phyloP scores from a whole-genome alignment of 2,113 vertebrate species.

The Gulo gulo region DNA sequence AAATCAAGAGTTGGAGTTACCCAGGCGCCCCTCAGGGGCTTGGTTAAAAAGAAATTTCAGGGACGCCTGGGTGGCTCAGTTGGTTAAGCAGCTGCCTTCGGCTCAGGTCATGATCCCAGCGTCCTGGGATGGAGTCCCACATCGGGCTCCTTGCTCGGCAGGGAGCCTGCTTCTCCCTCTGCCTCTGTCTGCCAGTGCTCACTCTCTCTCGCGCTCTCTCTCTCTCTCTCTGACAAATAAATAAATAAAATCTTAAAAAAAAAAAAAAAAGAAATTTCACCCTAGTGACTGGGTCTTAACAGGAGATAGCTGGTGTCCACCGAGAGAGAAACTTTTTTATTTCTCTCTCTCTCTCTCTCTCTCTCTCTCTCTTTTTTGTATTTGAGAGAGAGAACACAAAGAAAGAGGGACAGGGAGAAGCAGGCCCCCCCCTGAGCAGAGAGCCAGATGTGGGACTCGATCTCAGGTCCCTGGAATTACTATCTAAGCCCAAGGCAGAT shows the following conservation, averaged over 20 bases:
- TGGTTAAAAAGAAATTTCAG: too few species aligned
- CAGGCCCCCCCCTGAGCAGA: too few species aligned
- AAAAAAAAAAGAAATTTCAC: not conserved
- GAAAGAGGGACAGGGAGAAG: not conserved
- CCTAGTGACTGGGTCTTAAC: not conserved
- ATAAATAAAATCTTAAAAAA: too few species aligned
- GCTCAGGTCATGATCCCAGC: too few species aligned
- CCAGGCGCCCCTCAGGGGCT: not conserved
- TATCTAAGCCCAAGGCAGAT: not conserved
- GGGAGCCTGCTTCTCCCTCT: too few species aligned
- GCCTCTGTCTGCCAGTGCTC: too few species aligned
- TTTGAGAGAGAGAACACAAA: not conserved
- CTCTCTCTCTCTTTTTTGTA: not conserved
- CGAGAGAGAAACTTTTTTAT: not conserved
- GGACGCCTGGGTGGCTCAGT: too few species aligned
- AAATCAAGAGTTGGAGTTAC: not conserved
- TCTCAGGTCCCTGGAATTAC: not conserved
- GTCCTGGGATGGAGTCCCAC: too few species aligned
- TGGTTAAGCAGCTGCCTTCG: too few species aligned
- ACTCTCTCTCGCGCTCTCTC: too few species aligned
- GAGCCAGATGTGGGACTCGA: not conserved
- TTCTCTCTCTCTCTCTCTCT: not conserved
- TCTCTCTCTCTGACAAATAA: too few species aligned
- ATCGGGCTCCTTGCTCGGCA: too few species aligned
- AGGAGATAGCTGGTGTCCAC: not conserved